Percentiles rank a stretch among this genome's conserved stretches.
phyloP scores from a whole-genome alignment of 2,888 invertebrate species.

The Ichneumoninae sp. region DNA sequence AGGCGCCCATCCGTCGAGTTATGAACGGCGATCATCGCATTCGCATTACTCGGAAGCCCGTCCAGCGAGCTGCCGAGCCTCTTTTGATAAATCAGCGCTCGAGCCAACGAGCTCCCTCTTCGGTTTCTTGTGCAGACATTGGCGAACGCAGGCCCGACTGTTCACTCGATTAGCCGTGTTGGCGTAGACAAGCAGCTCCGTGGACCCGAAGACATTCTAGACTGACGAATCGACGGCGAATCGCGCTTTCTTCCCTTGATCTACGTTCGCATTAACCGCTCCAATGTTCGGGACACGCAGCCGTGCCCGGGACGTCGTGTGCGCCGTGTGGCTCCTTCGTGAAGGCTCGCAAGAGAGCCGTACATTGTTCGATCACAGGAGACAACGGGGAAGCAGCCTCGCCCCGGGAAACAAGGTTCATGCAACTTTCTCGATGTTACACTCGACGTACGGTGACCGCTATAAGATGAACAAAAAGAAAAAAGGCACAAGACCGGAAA shows the following conservation, averaged over 20 bases:
- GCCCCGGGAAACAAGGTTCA: slow-evolving; percentile 58
- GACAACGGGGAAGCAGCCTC: slow-evolving; percentile 48
- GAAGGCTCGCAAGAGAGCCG: slow-evolving; percentile 46
- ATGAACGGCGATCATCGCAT: slow-evolving; percentile 64
- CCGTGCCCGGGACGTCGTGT: slow-evolving; percentile 45
- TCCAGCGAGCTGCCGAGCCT: slow-evolving; percentile 40
- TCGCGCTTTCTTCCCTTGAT: slow-evolving; percentile 59
- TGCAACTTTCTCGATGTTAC: slow-evolving; percentile 65
- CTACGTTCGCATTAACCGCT: slow-evolving; percentile 60
- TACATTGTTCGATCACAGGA: slow-evolving; percentile 61
- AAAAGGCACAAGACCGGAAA: slow-evolving; percentile 43
- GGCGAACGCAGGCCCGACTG: background rate
- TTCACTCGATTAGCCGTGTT: slow-evolving; percentile 55
- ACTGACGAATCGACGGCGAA: slow-evolving; percentile 45
- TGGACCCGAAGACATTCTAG: slow-evolving; percentile 34
- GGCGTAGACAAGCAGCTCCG: slow-evolving; percentile 34
- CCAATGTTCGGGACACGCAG: slow-evolving; percentile 48
- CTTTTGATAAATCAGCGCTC: slow-evolving; percentile 33
- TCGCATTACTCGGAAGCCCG: slow-evolving; percentile 51
- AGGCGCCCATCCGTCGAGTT: slow-evolving; percentile 57
- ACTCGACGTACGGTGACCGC: slow-evolving; percentile 62
- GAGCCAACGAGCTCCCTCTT: background rate
- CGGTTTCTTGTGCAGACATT: background rate
- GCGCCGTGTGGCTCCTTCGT: slow-evolving; percentile 4
- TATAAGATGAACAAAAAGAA: slow-evolving; percentile 47